Conservation (phyloP, 2,797 vertebrate genomes). For the Poeciliopsis gracilis region DNA sequence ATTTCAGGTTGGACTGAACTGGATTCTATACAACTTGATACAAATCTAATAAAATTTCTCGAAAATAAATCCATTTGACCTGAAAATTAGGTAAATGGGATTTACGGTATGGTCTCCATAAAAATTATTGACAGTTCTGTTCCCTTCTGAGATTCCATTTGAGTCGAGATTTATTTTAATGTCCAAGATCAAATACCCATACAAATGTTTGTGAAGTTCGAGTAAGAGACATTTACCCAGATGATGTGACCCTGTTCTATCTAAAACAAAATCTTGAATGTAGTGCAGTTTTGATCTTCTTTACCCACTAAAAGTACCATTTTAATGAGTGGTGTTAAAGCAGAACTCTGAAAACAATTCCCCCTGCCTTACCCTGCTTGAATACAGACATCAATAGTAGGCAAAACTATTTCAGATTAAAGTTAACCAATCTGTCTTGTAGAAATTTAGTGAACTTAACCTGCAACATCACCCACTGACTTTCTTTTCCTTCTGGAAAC, state of each 20-base stretch:
- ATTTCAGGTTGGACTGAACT: neutral
- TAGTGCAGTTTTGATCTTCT: constrained; percentile 35
- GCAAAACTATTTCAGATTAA: constrained; percentile 9
- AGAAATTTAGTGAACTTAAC: neutral
- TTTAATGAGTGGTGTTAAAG: constrained; percentile 32
- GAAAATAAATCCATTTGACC: neutral
- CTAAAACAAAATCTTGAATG: constrained; percentile 30
- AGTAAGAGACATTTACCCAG: constrained; percentile 40
- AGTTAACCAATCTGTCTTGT: constrained; percentile 3
- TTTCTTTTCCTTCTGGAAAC: neutral
- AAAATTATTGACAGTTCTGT: constrained; percentile 13
- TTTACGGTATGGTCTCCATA: neutral
- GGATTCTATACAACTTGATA: neutral
- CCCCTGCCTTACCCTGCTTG: constrained; percentile 8
- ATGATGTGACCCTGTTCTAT: constrained; percentile 24
- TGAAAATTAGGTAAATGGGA: neutral
- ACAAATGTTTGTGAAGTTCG: constrained; percentile 28
- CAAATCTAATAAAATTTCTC: neutral
- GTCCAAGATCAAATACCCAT: constrained; percentile 22
- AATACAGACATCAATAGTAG: constrained; percentile 3
- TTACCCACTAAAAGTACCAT: constrained; percentile 23
- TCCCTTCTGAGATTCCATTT: constrained; percentile 22
- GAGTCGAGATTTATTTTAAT: constrained; percentile 22
- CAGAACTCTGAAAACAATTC: constrained; percentile 24
- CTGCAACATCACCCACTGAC: neutral